Base-by-base conservation (phyloP, 2,888 invertebrate genomes). In the Tanypteryx hageni region DNA sequence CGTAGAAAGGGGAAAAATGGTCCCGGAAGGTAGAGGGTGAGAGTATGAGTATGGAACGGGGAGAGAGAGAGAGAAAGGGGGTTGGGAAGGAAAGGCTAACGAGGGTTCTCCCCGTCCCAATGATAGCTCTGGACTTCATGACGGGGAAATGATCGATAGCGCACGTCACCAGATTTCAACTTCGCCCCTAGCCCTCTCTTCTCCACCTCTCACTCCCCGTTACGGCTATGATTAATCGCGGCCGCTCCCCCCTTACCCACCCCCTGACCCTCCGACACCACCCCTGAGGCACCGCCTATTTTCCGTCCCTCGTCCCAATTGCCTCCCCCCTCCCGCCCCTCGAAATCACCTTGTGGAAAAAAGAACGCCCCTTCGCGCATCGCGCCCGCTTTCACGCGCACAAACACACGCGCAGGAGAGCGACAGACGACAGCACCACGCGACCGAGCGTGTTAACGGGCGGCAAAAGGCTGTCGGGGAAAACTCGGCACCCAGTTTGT, bases 51-150 rank as follows among this genome's bases (percentile, higher is more conserved):
- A 10, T 64, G 16, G 64, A 5, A 64, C 8, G 31, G 27, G 8
- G 44, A 83, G n/a, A 16, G n/a, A 83, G 31, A 16, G 56, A 7
- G n/a, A 83, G 11, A 44, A 18, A n/a, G 83, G 13, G n/a, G n/a
- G 27, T 13, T n/a, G 22, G 22, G 76, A 76, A 76, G 86, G 14
- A 31, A 57, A 61, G 22, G 86, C 44, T 89, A 89, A 68, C 89
- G 89, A 89, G 64, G 89, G 31, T 83, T 8, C 83, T 83, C 83
- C 11, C 44, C 76, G 22, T 16, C 85, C 61, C 86, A 68, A 68
- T 89, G 89, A 89, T 89, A 64, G 64, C 89, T 64, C 64, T 27
- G 89, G 89, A 89, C 89, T 68, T 89, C 64, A 89, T 89, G 89
- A 86, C 61, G 86, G 59, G 59, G 61, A 68, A 44, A 89, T 68